A percentile compares a stretch with the other conserved stretches of the same genome.
Conservation (phyloP, 2,797 vertebrate species). For the Lates japonicus region DNA sequence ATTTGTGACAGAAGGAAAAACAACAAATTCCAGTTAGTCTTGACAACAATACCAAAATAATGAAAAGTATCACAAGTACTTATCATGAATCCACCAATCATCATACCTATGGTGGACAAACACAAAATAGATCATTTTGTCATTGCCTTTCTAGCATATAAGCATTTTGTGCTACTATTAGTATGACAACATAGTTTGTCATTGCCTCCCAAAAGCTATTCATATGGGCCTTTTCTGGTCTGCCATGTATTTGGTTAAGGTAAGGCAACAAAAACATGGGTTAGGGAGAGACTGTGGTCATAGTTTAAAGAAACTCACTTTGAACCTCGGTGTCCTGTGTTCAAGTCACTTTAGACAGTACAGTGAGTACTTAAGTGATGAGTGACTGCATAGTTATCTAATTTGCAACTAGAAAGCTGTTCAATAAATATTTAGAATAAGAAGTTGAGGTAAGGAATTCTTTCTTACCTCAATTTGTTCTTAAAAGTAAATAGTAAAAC, state of each 20-base stretch:
- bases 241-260: no score
- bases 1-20: background rate
- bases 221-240: no score
- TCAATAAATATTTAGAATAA: no score
- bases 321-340: background rate
- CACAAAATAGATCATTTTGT: no score
- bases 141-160: no score
- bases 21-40: background rate
- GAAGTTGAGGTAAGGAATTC: background rate
- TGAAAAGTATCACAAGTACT: background rate
- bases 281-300: background rate
- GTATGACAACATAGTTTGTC: no score
- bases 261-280: background rate
- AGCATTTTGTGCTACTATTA: no score
- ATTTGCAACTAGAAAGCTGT: background rate
- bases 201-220: no score
- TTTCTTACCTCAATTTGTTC: no score
- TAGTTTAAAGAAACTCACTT: slow-evolving; percentile 1
- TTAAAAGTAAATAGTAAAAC: background rate
- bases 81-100: no score
- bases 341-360: background rate
- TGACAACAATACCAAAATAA: background rate
- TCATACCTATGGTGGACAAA: no score
- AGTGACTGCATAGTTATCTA: background rate
- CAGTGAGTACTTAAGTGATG: background rate